Evolutionary conservation across 1,140 invertebrate species (phyloP), one percentile per base, ranked within the genome.

Genomic region (Brachionus koreanus): DNA sequence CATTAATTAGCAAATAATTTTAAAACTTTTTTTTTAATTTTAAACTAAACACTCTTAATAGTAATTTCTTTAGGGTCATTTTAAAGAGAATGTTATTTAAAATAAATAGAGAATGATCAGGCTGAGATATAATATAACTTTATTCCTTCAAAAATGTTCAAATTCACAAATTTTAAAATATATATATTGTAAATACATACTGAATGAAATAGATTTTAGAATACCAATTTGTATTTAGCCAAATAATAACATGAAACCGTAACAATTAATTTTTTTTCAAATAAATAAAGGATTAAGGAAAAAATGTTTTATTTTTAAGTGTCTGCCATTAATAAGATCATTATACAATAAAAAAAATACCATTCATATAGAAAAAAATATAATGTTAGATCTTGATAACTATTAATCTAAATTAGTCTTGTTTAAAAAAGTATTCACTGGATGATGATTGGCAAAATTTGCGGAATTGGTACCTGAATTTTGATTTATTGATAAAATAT

Each of bases 401-500:
- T 19, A 13, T 39, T 16, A 69, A 39, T 69, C 65, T 19, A 69
- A 39, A 39, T 69, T 69, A 39, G 37, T 69, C 37, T 69, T 69
- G 6, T 16, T 57, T 57, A 19, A 57, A 57, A 57, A 23, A 9
- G 16, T 57, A 69, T 69, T 69, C 65, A 69, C 65, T 69, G 65
- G 65, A 69, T 69, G 65, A 43, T 69, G 65, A 19, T 69, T 69
- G 7, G 65, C 0, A 19, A 39, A 16, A 39, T 39, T 69, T 69
- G 65, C 4, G 13, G 65, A 69, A 19, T 33, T 69, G 33, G 65
- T 69, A 69, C 37, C 37, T 39, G 65, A 19, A 39, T 39, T 69
- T 39, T 69, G 33, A 16, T 69, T 69, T 6, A 69, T 69, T 37
- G 65, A 69, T 16, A 69, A 69, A 37, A 69, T 69, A 19, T 69